Conservation (phyloP, 2,888 invertebrate genomes). For the Drosophila testacea region DNA sequence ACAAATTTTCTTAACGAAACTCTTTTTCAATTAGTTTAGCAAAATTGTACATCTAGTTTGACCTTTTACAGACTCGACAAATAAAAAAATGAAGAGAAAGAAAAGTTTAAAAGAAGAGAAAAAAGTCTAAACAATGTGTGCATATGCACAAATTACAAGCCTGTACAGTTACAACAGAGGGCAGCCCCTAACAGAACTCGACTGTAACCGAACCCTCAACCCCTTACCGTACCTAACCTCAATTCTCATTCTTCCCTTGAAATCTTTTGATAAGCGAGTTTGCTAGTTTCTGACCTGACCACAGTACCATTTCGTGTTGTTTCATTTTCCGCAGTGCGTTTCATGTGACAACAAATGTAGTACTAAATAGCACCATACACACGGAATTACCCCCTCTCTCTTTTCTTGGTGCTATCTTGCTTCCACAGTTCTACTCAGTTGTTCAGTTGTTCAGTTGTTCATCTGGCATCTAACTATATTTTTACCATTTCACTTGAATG, state of each 20-base stretch:
- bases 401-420: conserved; percentile 2
- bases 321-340: conserved; percentile 42
- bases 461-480: conserved; percentile 19
- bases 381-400: background rate
- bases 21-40: conserved; percentile 40
- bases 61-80: conserved; percentile 9
- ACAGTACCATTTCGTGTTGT: conserved; percentile 23
- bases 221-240: background rate
- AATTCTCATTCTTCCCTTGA: background rate
- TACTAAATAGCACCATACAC: conserved; percentile 54
- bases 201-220: background rate
- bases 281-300: conserved; percentile 32
- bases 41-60: conserved; percentile 28
- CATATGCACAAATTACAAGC: conserved; percentile 52
- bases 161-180: conserved; percentile 18
- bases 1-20: background rate
- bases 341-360: conserved; percentile 66
- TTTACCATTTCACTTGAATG: conserved; percentile 33
- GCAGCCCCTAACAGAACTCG: conserved; percentile 1
- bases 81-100: background rate
- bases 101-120: conserved; percentile 12
- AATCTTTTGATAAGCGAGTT: conserved; percentile 45
- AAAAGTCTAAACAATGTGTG: conserved; percentile 38
- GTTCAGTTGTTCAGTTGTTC: background rate
- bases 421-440: background rate